phyloP scores from a whole-genome alignment of 2,113 vertebrate species.

The Calidris pygmaea region DNA sequence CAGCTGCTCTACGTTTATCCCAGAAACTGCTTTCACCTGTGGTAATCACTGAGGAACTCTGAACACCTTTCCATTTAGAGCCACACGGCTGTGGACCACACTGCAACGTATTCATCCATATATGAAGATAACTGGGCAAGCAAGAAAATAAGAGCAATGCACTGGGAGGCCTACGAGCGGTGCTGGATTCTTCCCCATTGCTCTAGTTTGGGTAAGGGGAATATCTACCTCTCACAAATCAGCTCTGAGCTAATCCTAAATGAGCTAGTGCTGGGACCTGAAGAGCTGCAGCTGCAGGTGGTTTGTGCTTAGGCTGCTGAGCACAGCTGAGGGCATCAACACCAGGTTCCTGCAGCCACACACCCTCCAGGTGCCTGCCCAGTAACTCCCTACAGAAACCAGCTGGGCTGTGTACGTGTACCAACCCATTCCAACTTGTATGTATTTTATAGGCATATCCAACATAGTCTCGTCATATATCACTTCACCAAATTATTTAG shows the following conservation, averaged over 20 bases:
- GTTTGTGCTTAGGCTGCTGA: background rate
- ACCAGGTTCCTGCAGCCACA: background rate
- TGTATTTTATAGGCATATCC: background rate
- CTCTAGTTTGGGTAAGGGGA: background rate
- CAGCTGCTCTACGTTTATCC: background rate
- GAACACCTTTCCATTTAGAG: background rate
- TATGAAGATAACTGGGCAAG: background rate
- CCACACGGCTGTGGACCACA: background rate
- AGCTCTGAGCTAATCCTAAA: background rate
- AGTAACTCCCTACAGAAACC: background rate
- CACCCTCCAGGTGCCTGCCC: background rate
- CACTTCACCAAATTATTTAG: background rate
- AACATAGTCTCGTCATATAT: background rate
- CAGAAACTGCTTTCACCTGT: background rate
- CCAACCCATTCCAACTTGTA: background rate
- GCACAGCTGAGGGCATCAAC: background rate
- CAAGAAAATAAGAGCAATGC: background rate
- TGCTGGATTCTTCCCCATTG: background rate
- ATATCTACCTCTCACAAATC: background rate
- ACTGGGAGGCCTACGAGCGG: background rate
- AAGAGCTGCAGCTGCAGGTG: background rate
- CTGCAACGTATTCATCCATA: fast-evolving
- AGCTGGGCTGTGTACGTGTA: background rate
- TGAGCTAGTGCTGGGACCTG: background rate
- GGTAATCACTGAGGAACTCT: background rate